Evolutionary conservation across 2,797 vertebrate genomes (phyloP).

Genomic region (Threskiornis aethiopicus): DNA sequence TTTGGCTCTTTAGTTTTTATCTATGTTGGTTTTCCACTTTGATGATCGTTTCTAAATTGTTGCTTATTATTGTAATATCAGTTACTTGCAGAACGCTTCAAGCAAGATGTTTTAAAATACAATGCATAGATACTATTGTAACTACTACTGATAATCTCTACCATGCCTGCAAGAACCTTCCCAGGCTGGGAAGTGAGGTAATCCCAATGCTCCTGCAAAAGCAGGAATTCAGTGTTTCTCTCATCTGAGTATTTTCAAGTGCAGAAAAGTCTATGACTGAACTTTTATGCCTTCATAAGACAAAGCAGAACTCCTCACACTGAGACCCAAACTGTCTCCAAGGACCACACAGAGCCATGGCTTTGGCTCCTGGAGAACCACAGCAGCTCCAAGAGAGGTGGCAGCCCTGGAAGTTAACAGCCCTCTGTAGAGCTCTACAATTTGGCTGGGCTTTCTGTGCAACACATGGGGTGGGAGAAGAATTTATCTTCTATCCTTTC

Average conservation of each 20-base stretch:
- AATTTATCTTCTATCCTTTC: background rate
- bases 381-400: background rate
- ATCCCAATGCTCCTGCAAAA: background rate
- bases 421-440: background rate
- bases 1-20: slow-evolving; percentile 13
- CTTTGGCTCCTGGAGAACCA: background rate
- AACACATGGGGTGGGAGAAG: background rate
- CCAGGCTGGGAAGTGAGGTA: background rate
- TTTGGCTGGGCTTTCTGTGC: background rate
- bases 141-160: background rate
- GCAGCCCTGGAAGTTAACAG: background rate
- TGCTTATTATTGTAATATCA: slow-evolving; percentile 4
- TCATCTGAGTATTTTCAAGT: background rate
- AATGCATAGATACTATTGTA: background rate
- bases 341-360: background rate
- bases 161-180: background rate
- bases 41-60: slow-evolving; percentile 40
- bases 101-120: slow-evolving; percentile 24
- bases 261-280: background rate
- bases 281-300: background rate
- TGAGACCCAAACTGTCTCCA: background rate
- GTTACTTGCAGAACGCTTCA: background rate
- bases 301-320: background rate
- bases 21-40: slow-evolving; percentile 32
- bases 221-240: background rate